phyloP scores from a whole-genome alignment of 2,888 invertebrate species.

The Tetramorium bicarinatum region DNA sequence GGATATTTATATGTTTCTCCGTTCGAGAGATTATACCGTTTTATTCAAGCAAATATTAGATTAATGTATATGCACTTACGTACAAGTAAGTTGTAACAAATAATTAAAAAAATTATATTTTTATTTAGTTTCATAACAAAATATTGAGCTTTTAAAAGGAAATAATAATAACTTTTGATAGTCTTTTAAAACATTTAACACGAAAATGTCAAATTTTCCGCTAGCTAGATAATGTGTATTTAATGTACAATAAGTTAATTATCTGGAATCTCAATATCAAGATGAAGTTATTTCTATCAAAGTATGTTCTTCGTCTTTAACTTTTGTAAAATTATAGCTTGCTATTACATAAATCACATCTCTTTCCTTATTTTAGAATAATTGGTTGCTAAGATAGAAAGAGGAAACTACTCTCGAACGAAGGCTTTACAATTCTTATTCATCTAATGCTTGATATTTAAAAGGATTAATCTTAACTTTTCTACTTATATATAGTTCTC shows the following conservation, averaged over 20 bases:
- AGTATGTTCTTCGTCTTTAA: neutral
- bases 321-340: neutral
- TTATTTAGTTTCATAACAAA: neutral
- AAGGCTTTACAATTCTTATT: constrained; percentile 8
- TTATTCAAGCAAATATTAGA: neutral
- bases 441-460: neutral
- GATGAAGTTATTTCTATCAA: neutral
- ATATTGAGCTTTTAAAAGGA: neutral
- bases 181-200: neutral
- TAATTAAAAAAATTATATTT: neutral
- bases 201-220: neutral
- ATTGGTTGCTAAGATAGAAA: neutral
- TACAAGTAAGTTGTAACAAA: neutral
- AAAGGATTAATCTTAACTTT: constrained; percentile 4
- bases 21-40: neutral
- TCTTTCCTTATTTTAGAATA: neutral
- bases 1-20: neutral
- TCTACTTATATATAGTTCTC: neutral
- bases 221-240: neutral
- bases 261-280: neutral
- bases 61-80: neutral
- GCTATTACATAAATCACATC: neutral
- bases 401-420: constrained; percentile 4
- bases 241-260: neutral
- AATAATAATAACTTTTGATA: neutral